Base-by-base conservation (phyloP, 2,888 invertebrate genomes). In the Stomorhina lunata region DNA sequence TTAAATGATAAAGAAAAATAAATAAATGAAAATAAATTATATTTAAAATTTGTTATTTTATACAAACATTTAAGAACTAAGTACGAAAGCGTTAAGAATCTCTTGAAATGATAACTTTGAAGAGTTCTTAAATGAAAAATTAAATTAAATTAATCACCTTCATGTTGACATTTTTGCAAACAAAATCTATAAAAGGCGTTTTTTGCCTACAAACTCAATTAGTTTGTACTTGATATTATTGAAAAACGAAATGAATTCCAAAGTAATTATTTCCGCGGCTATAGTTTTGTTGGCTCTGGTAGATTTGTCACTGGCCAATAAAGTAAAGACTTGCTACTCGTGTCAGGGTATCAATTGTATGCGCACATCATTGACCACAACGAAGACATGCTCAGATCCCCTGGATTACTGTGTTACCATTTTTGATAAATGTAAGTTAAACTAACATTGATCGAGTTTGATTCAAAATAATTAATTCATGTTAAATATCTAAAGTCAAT, bases 381-480 rank as follows among this genome's bases (percentile, higher is more conserved):
- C 85, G 29, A 84, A 86, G 50, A 80, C 80, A 15, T 90, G 90
- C 55, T 17, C 82, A 17, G 89, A 90, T 83, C 84, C 87, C 5
- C 69, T 90, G 84, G 90, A 90, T 81, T 86, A 87, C 76, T 90
- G 91, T 78, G 87, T 90, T 22, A 89, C 91, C 7, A 78, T 91
- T 12, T 90, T 87, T 53, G 87, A 89, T 3, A 83, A 87, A 68
- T 87, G 90, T 90, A 78, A 85, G 87, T 84, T 7, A 2, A 27
- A 37, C n/a, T n/a, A n/a, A n/a, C n/a, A 34, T 34, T 34, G 2
- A 4, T 12, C 2, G 25, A 29, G 5, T 3, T n/a, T 0, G 1
- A 20, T 10, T 17, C 9, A 2, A 5, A 55, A 12, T 4, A 17
- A 20, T 55, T 25, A 0, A 48, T 17, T 2, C 7, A 17, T 4